Base-by-base conservation (phyloP, 2,797 vertebrate species). In the Myiotriccus ornatus region DNA sequence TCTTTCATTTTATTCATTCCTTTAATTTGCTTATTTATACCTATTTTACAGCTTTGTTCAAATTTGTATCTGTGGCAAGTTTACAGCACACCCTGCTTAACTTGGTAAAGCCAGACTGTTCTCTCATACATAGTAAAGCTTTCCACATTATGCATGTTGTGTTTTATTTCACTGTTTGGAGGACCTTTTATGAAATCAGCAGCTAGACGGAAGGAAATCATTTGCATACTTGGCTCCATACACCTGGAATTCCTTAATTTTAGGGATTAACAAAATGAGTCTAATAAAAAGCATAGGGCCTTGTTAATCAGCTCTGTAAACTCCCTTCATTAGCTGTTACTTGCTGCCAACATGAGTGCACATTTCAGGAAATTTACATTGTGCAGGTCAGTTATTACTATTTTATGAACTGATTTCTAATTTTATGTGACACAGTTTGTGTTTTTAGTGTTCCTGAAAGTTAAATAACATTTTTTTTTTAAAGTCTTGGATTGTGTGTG, bases 181-280 rank as follows among this genome's bases (percentile, higher is more conserved):
- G 96, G 81, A 95, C 91, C 93, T 97, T 98, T 97, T 96, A 97
- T 97, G 97, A 98, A 97, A 98, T 97, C 97, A 95, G 97, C 97
- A 97, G 96, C 95, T 87, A 95, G 95, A 93, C 65, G 97, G 97
- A 98, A 97, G 97, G 98, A 97, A 98, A 96, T 97, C 76, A 98
- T 98, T 98, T 98, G 97, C 98, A 98, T 98, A 98, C 97, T 98
- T 97, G 97, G 97, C 97, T 97, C 97, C 94, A 89, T 95, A 97
- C 97, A 98, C 97, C 97, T 98, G 98, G 98, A 98, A 98, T 98
- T 96, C 97, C 97, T 98, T 98, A 97, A 98, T 98, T 98, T 98
- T 96, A 94, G 91, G 97, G 97, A 98, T 98, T 98, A 98, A 95
- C 93, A 96, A 97, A 98, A 98, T 97, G 97, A 97, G 97, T 96